Evolutionary conservation across 2,888 invertebrate genomes (phyloP), one percentile per base, ranked within the genome.

Genomic region (Serrognathus titanus): DNA sequence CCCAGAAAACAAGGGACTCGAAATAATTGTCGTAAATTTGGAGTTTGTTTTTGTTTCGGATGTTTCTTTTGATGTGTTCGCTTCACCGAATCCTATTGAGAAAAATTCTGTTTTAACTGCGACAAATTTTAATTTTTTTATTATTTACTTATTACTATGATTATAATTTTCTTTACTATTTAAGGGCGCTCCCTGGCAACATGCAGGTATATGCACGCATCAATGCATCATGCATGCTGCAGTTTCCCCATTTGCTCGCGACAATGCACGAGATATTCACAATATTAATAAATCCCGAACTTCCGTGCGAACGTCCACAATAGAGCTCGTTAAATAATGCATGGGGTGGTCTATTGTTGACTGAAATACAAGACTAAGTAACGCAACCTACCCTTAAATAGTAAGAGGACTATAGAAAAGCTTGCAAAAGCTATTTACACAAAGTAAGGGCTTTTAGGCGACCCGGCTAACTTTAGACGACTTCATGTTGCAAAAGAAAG

Each of bases 251-350:
- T 43, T 43, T 20, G 12, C 20, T 9, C 10, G 7, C 43, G 20
- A 43, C 43, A 43, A 49, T 49, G 40, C 50, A 39, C 11, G 50
- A 6, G 50, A 47, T 39, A 48, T 41, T 54, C 48, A 48, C 43
- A 54, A 54, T 54, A 54, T 54, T 54, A 54, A 54, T 54, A 54
- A 54, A 54, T 36, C 54, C 54, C 48, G 40, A 63, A 63, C 58
- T 63, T 65, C 63, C 63, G 60, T 58, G 60, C 56, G 57, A 66
- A 61, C 63, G 61, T 61, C 53, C 58, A 63, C 67, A 68, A 69
- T 68, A 55, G 60, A 55, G 57, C 60, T 63, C 67, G 66, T 67
- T 69, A 68, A 69, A 70, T 70, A 70, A 68, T 69, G 68, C 67
- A 70, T 69, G 68, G 66, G 67, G 66, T 63, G 62, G 63, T 63